phyloP scores from a whole-genome alignment of 2,797 vertebrate species.

The Rhinichthys osculus region DNA sequence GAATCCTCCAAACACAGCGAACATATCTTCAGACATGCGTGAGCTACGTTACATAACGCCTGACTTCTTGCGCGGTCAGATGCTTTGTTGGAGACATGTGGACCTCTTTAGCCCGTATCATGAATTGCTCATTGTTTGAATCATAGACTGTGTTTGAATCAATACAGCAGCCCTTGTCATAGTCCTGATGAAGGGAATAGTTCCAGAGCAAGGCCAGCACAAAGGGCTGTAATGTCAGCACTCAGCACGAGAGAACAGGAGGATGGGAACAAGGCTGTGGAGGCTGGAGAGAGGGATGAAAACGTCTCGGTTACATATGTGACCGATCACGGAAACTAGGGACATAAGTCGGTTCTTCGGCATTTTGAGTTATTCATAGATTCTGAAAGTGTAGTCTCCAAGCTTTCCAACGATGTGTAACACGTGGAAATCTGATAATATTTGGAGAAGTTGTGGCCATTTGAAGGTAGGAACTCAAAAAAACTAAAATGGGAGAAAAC shows the following conservation, averaged over 20 bases:
- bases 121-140: constrained; percentile 55
- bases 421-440: too few relatives aligned
- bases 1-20: neutral
- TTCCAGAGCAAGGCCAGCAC: constrained; percentile 38
- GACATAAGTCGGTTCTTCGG: too few relatives aligned
- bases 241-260: constrained; percentile 32
- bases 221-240: constrained; percentile 43
- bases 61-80: constrained; percentile 25
- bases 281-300: constrained; percentile 19
- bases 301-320: neutral
- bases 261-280: constrained; percentile 36
- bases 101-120: constrained; percentile 40
- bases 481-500: too few relatives aligned
- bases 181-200: constrained; percentile 31
- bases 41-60: constrained; percentile 14
- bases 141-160: neutral
- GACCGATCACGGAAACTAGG: too few relatives aligned
- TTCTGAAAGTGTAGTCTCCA: too few relatives aligned
- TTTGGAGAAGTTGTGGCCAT: too few relatives aligned
- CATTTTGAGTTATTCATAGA: too few relatives aligned
- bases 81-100: constrained; percentile 37
- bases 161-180: constrained; percentile 29
- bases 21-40: constrained; percentile 1
- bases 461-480: too few relatives aligned
- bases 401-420: too few relatives aligned